Evolutionary conservation across 2,888 invertebrate genomes (phyloP).

Genomic region (Phlogophora meticulosa): DNA sequence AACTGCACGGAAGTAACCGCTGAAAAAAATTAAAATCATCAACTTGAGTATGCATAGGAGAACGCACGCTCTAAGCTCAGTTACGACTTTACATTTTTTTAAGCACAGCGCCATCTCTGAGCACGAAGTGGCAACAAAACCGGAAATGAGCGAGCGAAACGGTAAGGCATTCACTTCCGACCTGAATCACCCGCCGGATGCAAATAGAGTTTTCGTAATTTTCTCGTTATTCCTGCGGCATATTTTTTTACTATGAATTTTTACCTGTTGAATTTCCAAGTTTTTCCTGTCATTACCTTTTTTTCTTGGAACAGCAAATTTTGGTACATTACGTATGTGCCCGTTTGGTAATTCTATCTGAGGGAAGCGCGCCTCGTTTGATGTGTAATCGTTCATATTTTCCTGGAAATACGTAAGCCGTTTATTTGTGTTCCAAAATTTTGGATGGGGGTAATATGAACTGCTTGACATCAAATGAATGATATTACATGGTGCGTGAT

Average conservation of each 20-base stretch:
- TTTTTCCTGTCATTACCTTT: conserved; percentile 31
- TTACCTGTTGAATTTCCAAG: conserved; percentile 73
- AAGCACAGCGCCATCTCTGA: conserved; percentile 64
- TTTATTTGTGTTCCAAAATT: conserved; percentile 17
- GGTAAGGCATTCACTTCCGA: conserved; percentile 70
- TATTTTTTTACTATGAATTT: conserved; percentile 60
- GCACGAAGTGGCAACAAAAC: conserved; percentile 38
- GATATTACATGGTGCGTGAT: background rate
- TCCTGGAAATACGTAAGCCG: conserved; percentile 26
- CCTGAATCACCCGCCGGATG: conserved; percentile 75
- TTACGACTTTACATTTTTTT: conserved; percentile 39
- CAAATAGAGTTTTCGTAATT: conserved; percentile 77
- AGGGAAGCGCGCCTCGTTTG: conserved; percentile 50
- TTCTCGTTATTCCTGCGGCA: conserved; percentile 66
- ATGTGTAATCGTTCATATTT: conserved; percentile 54
- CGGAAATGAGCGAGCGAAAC: conserved; percentile 72
- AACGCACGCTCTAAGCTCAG: conserved; percentile 16
- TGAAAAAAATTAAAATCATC: conserved; percentile 39
- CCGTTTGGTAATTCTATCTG: conserved; percentile 32
- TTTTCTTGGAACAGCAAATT: conserved; percentile 30
- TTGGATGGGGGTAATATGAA: background rate
- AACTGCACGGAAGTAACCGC: conserved; percentile 26
- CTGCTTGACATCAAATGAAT: background rate
- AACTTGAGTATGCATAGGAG: conserved; percentile 35
- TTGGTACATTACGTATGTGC: conserved; percentile 36